Evolutionary conservation across 2,797 vertebrate genomes (phyloP).

Genomic region (Pipistrellus nathusii): DNA sequence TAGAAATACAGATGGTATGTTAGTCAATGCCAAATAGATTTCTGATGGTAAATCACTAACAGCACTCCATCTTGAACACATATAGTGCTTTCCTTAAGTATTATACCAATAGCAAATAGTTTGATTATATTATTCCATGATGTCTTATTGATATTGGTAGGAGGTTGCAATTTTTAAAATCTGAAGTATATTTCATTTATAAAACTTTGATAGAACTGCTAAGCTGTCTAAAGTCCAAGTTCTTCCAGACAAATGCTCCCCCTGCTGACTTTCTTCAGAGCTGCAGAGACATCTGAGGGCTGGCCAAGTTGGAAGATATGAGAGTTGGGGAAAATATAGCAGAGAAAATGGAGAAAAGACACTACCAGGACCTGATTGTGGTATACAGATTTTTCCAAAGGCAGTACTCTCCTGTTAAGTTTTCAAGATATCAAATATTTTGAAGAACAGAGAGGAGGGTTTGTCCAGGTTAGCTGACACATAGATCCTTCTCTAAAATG

Average conservation of each 20-base stretch:
- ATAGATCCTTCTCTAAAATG: conserved; percentile 77
- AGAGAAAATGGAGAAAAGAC: conserved; percentile 63
- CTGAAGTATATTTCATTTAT: conserved; percentile 84
- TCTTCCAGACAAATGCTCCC: conserved; percentile 86
- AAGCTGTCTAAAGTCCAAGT: conserved; percentile 81
- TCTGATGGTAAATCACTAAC: conserved; percentile 43
- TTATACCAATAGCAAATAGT: conserved; percentile 71
- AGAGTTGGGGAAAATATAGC: neutral
- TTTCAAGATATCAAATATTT: conserved; percentile 78
- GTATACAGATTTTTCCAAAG: conserved; percentile 76
- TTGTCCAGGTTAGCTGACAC: conserved; percentile 78
- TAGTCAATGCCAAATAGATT: neutral
- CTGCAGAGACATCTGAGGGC: conserved; percentile 83
- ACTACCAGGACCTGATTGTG: conserved; percentile 67
- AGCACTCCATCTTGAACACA: conserved; percentile 16
- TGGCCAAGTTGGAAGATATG: conserved; percentile 78
- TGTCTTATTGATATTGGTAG: conserved; percentile 80
- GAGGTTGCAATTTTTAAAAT: conserved; percentile 77
- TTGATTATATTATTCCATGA: conserved; percentile 73
- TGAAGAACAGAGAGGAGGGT: conserved; percentile 63
- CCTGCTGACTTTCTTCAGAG: conserved; percentile 86
- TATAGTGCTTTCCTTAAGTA: conserved; percentile 60
- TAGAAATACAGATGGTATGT: conserved; percentile 38
- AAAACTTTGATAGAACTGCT: conserved; percentile 71
- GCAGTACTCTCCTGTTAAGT: conserved; percentile 78